Conservation (phyloP, 2,113 vertebrate genomes). For the Phainopepla nitens region DNA sequence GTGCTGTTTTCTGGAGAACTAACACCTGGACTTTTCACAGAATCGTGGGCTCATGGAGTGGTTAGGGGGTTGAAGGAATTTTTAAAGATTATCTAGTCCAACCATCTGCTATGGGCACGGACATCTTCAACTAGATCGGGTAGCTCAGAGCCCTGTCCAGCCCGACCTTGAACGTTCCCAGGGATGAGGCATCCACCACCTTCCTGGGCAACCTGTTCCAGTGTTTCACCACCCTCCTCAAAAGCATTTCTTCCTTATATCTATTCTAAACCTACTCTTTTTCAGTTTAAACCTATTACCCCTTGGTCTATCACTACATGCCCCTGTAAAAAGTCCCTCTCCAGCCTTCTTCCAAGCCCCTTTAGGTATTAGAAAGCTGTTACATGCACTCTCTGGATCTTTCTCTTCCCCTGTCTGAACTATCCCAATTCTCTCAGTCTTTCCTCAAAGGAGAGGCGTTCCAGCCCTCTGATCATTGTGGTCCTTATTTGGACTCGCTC, state of each 20-base stretch:
- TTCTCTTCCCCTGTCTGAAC: neutral
- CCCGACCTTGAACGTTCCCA: neutral
- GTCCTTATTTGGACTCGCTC: neutral
- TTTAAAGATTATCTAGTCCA: neutral
- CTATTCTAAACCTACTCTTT: neutral
- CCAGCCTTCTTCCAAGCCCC: neutral
- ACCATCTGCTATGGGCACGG: neutral
- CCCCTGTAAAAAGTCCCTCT: neutral
- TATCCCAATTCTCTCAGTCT: neutral
- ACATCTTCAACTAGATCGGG: neutral
- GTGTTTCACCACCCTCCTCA: neutral
- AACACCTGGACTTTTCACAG: neutral
- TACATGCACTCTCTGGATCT: neutral
- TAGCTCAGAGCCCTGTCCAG: neutral
- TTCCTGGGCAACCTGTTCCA: neutral
- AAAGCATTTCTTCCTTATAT: neutral
- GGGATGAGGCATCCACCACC: neutral
- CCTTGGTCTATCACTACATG: neutral
- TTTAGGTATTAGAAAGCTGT: neutral
- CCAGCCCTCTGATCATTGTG: neutral
- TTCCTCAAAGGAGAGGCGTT: neutral
- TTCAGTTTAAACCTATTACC: neutral
- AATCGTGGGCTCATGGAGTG: neutral
- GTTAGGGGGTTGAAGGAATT: neutral
- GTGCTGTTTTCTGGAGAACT: neutral